phyloP scores from a whole-genome alignment of 2,888 invertebrate genomes.

The Acrobasis consociella region DNA sequence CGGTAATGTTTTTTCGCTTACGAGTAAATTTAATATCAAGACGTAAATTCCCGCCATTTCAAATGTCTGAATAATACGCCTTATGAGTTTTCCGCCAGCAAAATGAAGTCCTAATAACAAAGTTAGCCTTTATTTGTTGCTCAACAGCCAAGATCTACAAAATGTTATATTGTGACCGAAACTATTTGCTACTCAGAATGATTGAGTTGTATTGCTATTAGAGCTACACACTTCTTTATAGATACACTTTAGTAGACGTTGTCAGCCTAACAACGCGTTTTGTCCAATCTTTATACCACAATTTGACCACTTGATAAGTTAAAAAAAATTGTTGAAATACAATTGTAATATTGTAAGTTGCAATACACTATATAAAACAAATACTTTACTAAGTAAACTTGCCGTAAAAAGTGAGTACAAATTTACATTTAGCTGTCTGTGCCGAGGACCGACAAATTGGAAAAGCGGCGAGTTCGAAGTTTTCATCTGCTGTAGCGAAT shows the following conservation, averaged over 20 bases:
- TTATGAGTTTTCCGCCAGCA: neutral
- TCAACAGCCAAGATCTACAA: neutral
- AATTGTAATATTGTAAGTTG: too few species aligned
- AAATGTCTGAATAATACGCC: neutral
- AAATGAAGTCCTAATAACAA: neutral
- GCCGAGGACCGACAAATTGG: slow-evolving; percentile 5
- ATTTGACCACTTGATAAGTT: too few species aligned
- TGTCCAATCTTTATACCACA: too few species aligned
- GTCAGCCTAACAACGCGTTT: too few species aligned
- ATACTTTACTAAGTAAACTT: neutral
- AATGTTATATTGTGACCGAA: neutral
- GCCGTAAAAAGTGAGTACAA: neutral
- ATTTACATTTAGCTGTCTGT: neutral
- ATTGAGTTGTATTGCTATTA: slow-evolving; percentile 11
- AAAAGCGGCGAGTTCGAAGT: slow-evolving; percentile 5
- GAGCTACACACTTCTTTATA: neutral
- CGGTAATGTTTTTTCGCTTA: too few species aligned
- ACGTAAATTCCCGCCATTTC: neutral
- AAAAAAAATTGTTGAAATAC: too few species aligned
- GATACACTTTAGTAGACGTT: neutral
- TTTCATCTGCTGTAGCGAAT: slow-evolving; percentile 5
- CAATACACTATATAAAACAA: neutral
- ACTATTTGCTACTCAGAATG: neutral
- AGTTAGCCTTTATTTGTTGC: slow-evolving; percentile 4
- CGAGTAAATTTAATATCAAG: too few species aligned